Conservation (phyloP, 53 echinoderm and acorn worm genomes). For the Patiria pectinifera region DNA sequence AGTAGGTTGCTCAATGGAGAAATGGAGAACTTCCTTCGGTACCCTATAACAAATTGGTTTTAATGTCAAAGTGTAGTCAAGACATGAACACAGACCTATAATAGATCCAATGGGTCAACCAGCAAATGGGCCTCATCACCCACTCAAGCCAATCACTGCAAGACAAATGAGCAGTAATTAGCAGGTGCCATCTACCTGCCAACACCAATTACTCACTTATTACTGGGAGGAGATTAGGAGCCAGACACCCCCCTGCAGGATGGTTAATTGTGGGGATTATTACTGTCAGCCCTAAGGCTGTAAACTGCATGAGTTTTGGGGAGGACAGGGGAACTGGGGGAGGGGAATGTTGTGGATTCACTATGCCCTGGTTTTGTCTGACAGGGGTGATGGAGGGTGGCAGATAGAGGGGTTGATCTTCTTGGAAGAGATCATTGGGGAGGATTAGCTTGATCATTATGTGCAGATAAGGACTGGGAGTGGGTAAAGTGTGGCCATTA, state of each 20-base stretch:
- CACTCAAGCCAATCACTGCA: constrained; percentile 22
- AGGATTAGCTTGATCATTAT: background rate
- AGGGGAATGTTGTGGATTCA: background rate
- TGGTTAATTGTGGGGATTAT: constrained; percentile 50
- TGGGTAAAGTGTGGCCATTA: background rate
- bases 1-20: too few species aligned
- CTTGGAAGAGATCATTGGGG: background rate
- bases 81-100: background rate
- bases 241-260: constrained; percentile 4
- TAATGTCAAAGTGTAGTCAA: too few species aligned
- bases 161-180: constrained; percentile 54
- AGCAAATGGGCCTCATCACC: constrained; percentile 4
- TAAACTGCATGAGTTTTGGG: background rate
- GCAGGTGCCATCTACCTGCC: constrained; percentile 32
- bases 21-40: background rate
- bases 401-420: background rate
- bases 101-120: background rate
- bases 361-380: background rate
- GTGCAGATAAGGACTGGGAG: background rate
- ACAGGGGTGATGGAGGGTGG: background rate
- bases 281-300: constrained; percentile 11
- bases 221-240: constrained; percentile 27
- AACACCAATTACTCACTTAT: constrained; percentile 50
- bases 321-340: background rate
- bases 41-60: background rate